phyloP scores from a whole-genome alignment of 2,797 vertebrate genomes.

The Mormyrops attenuatus region DNA sequence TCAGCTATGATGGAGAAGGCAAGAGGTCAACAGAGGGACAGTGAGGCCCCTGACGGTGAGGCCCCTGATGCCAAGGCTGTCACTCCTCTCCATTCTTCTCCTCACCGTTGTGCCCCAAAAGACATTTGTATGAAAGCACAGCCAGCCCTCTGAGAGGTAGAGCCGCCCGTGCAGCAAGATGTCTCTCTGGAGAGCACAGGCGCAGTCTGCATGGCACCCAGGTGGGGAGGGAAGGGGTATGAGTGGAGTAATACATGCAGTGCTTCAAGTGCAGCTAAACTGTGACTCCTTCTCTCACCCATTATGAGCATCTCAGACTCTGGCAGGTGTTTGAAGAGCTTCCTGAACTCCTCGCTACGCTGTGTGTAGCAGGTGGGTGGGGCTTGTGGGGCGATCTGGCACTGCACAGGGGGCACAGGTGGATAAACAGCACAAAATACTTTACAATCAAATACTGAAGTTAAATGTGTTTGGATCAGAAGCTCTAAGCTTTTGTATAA shows the following conservation, averaged over 20 bases:
- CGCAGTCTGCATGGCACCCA: slow-evolving; percentile 66
- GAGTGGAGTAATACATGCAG: neutral
- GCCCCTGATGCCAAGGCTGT: neutral
- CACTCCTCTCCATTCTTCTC: neutral
- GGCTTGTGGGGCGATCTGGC: slow-evolving; percentile 56
- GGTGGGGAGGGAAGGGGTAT: neutral
- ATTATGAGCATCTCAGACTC: slow-evolving; percentile 77
- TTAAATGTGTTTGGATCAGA: neutral
- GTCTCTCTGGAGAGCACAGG: slow-evolving; percentile 88
- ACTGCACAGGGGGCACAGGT: slow-evolving; percentile 28
- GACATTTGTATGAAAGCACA: slow-evolving; percentile 95
- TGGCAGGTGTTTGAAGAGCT: slow-evolving; percentile 78
- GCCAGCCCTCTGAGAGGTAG: slow-evolving; percentile 83
- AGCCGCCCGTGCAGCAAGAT: slow-evolving; percentile 87
- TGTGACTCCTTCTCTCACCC: slow-evolving; percentile 61
- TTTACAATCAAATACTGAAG: neutral
- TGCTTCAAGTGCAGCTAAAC: neutral
- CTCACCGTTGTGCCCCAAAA: slow-evolving; percentile 87
- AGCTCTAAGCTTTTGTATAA: neutral
- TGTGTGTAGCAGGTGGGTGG: slow-evolving; percentile 79
- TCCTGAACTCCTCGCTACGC: slow-evolving; percentile 81
- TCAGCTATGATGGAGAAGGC: slow-evolving; percentile 63
- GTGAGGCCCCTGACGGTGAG: neutral
- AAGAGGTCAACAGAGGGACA: neutral
- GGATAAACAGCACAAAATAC: neutral